These are phyloP conservation scores for Pyrgilauda ruficollis DNA, from an alignment of 2,113 vertebrate genomes.

Conservation along the genomic window DNA sequence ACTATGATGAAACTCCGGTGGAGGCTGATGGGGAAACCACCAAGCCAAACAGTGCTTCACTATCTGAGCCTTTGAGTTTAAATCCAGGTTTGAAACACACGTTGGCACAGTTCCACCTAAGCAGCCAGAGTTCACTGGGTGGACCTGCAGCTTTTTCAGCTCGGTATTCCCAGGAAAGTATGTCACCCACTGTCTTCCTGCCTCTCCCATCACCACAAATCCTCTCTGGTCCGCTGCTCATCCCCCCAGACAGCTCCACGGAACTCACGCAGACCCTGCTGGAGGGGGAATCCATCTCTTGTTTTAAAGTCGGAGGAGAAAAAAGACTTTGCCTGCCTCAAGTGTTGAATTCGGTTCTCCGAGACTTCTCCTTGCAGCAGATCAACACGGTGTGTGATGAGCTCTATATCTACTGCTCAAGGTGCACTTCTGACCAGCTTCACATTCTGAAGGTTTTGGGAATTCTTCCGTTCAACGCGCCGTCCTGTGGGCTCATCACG, in stretches of 20 bases:
- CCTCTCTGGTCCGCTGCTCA: conserved; percentile 90
- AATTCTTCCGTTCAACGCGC: conserved; percentile 95
- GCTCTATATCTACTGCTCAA: conserved; percentile 95
- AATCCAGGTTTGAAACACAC: conserved; percentile 97
- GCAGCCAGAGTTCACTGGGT: conserved; percentile 95
- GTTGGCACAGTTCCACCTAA: conserved; percentile 94
- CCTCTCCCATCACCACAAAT: conserved; percentile 89
- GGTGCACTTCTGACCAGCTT: conserved; percentile 93
- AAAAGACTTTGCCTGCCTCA: conserved; percentile 96
- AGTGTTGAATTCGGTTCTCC: conserved; percentile 95
- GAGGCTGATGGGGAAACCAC: conserved; percentile 58
- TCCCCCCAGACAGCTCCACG: conserved; percentile 94
- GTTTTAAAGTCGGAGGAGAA: conserved; percentile 95
- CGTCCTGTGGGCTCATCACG: conserved; percentile 95
- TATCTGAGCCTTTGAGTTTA: conserved; percentile 86
- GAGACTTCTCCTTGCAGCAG: conserved; percentile 95
- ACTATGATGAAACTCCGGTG: conserved; percentile 75
- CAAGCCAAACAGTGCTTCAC: conserved; percentile 69
- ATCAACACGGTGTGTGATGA: conserved; percentile 97
- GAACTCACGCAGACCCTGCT: conserved; percentile 93
- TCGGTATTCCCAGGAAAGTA: conserved; percentile 86
- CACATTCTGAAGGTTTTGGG: conserved; percentile 97
- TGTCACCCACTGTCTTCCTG: conserved; percentile 81
- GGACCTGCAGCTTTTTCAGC: conserved; percentile 96
- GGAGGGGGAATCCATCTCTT: conserved; percentile 96